phyloP scores from a whole-genome alignment of 2,888 invertebrate genomes.

The Poecilobothrus nobilitatus region DNA sequence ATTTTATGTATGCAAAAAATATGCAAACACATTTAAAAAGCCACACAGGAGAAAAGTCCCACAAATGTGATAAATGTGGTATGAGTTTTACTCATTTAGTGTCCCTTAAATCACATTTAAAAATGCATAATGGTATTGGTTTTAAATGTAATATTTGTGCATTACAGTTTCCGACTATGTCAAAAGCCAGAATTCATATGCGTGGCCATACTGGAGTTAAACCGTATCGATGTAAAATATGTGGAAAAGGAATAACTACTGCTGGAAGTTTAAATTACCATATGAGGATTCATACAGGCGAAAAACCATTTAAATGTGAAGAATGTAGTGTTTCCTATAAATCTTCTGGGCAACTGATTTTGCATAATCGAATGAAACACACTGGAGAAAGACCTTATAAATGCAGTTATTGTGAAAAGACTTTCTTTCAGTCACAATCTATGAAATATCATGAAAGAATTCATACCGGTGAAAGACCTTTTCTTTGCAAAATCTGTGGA shows the following conservation, averaged over 20 bases:
- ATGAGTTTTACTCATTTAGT: background rate
- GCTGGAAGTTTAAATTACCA: background rate
- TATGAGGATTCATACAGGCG: background rate
- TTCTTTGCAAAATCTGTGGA: background rate
- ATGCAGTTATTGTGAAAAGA: background rate
- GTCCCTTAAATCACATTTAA: background rate
- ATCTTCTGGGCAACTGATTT: background rate
- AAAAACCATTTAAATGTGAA: constrained; percentile 3
- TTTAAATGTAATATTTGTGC: background rate
- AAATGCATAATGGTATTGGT: background rate
- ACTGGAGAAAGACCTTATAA: background rate
- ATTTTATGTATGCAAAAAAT: background rate
- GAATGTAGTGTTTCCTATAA: background rate
- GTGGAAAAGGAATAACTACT: background rate
- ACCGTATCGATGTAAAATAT: background rate
- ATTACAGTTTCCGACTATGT: background rate
- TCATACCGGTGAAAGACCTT: background rate
- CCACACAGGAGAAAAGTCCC: background rate
- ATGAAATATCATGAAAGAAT: background rate
- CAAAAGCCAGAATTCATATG: background rate
- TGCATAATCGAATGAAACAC: background rate
- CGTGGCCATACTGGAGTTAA: background rate
- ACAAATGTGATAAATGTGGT: constrained; percentile 2
- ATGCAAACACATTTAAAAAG: background rate
- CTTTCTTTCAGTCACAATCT: background rate